Conservation (phyloP, 2,888 invertebrate species). For the Liopterus haemorrhoidalis region DNA sequence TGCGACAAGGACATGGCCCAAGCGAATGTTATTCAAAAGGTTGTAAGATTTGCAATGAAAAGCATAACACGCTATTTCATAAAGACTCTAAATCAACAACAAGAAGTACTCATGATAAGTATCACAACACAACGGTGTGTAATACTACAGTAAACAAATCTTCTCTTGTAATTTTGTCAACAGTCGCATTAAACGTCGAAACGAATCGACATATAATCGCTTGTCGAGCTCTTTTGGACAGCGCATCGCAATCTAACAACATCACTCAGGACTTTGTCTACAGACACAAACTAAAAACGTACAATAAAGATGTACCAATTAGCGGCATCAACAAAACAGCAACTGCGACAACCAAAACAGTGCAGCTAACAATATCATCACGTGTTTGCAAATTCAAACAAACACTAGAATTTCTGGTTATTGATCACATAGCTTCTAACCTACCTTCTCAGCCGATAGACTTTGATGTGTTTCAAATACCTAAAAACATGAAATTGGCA, state of each 20-base stretch:
- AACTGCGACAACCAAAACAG: neutral
- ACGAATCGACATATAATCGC: no score
- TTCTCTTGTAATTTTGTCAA: constrained; percentile 10
- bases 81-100: neutral
- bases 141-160: neutral
- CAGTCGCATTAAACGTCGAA: constrained; percentile 3
- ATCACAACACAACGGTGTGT: neutral
- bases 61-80: neutral
- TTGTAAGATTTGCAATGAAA: neutral
- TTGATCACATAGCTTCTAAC: neutral
- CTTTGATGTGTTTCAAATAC: neutral
- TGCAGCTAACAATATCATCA: neutral
- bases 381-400: neutral
- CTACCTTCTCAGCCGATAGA: neutral
- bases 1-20: neutral
- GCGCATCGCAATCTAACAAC: no score
- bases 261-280: neutral
- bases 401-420: neutral
- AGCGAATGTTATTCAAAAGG: neutral
- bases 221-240: no score
- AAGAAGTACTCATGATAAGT: neutral
- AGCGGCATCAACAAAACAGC: neutral
- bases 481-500: neutral
- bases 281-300: neutral
- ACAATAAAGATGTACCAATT: neutral